Percentiles rank a stretch among this genome's conserved stretches.
These are phyloP conservation scores for Limenitis camilla DNA, from an alignment of 2,888 invertebrate species.

Conservation along the genomic window DNA sequence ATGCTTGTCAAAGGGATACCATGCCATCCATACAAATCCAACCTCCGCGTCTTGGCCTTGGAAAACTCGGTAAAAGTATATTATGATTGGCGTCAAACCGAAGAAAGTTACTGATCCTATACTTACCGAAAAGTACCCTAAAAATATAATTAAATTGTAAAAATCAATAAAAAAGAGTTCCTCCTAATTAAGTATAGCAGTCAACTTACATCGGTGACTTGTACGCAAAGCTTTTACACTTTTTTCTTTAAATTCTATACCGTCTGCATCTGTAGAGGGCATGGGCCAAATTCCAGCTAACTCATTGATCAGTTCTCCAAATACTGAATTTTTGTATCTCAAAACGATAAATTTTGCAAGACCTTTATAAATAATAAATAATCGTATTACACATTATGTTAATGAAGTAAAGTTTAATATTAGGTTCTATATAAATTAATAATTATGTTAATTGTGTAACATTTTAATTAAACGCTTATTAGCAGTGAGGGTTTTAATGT, in stretches of 20 bases:
- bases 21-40: slow-evolving; percentile 60
- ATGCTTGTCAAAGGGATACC: slow-evolving; percentile 66
- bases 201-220: slow-evolving; percentile 49
- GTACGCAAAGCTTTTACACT: slow-evolving; percentile 49
- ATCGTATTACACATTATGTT: no score
- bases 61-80: slow-evolving; percentile 43
- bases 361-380: slow-evolving; percentile 20
- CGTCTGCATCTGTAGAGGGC: slow-evolving; percentile 46
- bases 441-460: no score
- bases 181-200: neutral
- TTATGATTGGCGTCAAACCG: slow-evolving; percentile 52
- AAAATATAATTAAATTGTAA: slow-evolving; percentile 2
- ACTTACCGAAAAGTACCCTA: slow-evolving; percentile 58
- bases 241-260: slow-evolving; percentile 45
- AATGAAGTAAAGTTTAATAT: no score
- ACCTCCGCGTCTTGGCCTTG: slow-evolving; percentile 39
- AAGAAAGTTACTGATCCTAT: slow-evolving; percentile 58
- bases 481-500: no score
- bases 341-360: slow-evolving; percentile 53
- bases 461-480: no score
- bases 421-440: no score
- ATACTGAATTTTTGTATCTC: slow-evolving; percentile 60
- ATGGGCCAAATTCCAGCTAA: slow-evolving; percentile 60
- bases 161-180: neutral
- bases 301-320: slow-evolving; percentile 50